Evolutionary conservation across 2,797 vertebrate species (phyloP).

Genomic region (Xerus rutilus): DNA sequence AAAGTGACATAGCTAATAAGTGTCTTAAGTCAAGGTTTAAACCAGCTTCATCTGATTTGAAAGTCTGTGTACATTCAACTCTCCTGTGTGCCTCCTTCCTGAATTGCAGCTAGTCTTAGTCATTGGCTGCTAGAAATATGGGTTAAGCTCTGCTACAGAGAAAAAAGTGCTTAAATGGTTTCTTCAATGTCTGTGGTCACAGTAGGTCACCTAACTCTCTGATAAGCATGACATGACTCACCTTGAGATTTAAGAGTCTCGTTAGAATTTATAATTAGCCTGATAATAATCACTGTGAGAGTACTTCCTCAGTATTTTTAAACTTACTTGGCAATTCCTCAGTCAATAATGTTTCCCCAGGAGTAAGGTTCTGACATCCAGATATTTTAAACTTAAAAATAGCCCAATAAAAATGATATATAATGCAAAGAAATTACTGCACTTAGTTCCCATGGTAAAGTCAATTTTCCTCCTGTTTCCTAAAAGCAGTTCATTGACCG

Average conservation of each 20-base stretch:
- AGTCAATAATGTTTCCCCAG: constrained; percentile 65
- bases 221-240: neutral
- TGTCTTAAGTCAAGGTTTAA: neutral
- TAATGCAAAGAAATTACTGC: neutral
- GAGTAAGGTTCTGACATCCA: constrained; percentile 63
- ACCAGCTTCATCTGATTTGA: neutral
- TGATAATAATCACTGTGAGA: constrained; percentile 69
- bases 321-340: constrained; percentile 57
- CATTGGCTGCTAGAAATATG: neutral
- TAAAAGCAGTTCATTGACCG: constrained; percentile 9
- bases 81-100: neutral
- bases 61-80: neutral
- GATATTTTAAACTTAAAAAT: constrained; percentile 74
- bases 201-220: neutral
- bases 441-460: constrained; percentile 65
- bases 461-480: constrained; percentile 45
- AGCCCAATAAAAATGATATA: constrained; percentile 50
- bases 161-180: neutral
- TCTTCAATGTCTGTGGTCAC: neutral
- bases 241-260: constrained; percentile 45
- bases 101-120: neutral
- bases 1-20: neutral
- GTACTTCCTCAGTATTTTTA: constrained; percentile 57
- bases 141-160: neutral
- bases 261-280: constrained; percentile 69